Conservation (phyloP, 1,140 invertebrate genomes). For the Lutraria rhynchaena region DNA sequence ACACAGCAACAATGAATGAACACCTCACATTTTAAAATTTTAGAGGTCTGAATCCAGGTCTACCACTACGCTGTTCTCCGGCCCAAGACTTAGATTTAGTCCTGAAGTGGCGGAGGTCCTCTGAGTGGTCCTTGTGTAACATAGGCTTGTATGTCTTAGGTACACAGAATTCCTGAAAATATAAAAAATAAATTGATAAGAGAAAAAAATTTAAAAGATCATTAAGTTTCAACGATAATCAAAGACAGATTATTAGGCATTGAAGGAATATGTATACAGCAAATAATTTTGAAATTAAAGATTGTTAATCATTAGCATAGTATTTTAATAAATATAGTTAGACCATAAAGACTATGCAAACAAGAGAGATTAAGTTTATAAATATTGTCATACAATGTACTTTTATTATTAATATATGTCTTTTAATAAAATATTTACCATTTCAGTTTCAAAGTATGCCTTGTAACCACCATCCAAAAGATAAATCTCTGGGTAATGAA, state of each 20-base stretch:
- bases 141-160: slow-evolving; percentile 91
- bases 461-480: slow-evolving; percentile 97
- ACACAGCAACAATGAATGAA: no score
- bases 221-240: no score
- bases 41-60: slow-evolving; percentile 71
- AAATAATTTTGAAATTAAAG: no score
- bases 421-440: slow-evolving; percentile 71
- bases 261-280: no score
- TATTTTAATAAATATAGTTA: no score
- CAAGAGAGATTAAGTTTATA: background rate
- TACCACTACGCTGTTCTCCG: slow-evolving; percentile 64
- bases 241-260: no score
- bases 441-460: slow-evolving; percentile 89
- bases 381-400: background rate
- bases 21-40: slow-evolving; percentile 77
- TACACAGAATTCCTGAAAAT: slow-evolving; percentile 86
- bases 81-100: slow-evolving; percentile 89
- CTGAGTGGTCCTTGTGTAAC: slow-evolving; percentile 89
- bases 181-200: background rate
- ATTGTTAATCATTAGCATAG: no score
- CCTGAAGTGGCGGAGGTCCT: slow-evolving; percentile 89
- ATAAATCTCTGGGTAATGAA: slow-evolving; percentile 97
- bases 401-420: background rate
- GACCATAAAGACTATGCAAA: background rate
- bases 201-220: no score